phyloP scores from a whole-genome alignment of 2,113 vertebrate species.

The Daphoenositta chrysoptera region DNA sequence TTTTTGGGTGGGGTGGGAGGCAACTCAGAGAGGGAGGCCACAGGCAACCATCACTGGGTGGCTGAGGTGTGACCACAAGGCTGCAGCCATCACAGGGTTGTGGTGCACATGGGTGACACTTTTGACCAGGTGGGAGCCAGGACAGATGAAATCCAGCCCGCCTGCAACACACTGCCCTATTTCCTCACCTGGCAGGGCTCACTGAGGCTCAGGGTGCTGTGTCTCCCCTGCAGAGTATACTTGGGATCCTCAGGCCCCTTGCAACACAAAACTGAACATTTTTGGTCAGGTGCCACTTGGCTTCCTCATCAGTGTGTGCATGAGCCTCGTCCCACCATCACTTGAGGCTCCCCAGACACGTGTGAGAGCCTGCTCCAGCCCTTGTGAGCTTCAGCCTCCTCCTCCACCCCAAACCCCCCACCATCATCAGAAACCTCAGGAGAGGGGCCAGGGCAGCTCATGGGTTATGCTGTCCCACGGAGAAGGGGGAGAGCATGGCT shows the following conservation, averaged over 20 bases:
- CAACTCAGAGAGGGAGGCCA: fast-evolving
- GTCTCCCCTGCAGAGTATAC: background rate
- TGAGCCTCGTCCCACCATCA: fast-evolving
- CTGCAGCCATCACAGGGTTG: background rate
- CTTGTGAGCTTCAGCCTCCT: background rate
- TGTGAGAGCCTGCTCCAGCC: fast-evolving
- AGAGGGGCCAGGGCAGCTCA: background rate
- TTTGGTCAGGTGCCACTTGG: background rate
- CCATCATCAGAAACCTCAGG: background rate
- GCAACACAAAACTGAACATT: background rate
- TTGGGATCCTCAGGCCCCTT: background rate
- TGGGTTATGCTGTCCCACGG: fast-evolving
- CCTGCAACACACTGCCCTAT: background rate
- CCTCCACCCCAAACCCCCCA: background rate
- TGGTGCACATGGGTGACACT: background rate
- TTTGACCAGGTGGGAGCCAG: background rate
- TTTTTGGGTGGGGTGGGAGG: background rate
- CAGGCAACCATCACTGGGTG: fast-evolving
- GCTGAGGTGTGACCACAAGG: background rate
- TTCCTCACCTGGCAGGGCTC: background rate
- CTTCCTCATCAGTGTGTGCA: background rate
- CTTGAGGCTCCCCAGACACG: fast-evolving
- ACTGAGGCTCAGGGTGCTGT: fast-evolving
- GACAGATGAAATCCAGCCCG: background rate
- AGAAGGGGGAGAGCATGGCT: background rate